Conservation (phyloP, 2,113 vertebrate genomes). For the Micronycteris hirsuta region DNA sequence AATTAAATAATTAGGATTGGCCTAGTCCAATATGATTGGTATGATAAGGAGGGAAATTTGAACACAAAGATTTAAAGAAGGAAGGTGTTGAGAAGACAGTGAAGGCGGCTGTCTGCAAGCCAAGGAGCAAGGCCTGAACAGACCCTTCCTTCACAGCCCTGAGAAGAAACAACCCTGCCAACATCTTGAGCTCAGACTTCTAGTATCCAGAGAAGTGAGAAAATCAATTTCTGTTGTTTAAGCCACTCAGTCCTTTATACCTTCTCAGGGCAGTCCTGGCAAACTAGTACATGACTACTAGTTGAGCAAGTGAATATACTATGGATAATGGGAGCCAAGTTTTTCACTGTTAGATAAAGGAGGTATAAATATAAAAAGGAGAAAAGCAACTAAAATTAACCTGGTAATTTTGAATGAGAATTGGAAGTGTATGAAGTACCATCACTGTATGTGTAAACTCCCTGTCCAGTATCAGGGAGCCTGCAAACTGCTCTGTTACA, state of each 20-base stretch:
- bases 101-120: neutral
- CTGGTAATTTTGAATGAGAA: neutral
- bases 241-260: neutral
- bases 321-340: neutral
- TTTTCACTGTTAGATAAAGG: neutral
- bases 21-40: neutral
- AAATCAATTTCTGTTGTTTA: neutral
- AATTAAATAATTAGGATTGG: neutral
- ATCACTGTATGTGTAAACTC: neutral
- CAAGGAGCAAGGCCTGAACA: neutral
- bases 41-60: neutral
- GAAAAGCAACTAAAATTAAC: neutral
- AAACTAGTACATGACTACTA: neutral
- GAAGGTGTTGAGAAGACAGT: neutral
- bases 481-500: neutral
- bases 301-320: neutral
- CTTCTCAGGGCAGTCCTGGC: neutral
- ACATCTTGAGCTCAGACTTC: neutral
- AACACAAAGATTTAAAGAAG: neutral
- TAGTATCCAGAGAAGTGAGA: neutral
- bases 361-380: neutral
- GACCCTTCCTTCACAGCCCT: neutral
- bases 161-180: neutral
- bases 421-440: neutral
- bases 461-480: neutral